Percentiles rank a stretch among this genome's conserved stretches.
phyloP scores from a whole-genome alignment of 2,888 invertebrate species.

The Parthenolecanium corni region DNA sequence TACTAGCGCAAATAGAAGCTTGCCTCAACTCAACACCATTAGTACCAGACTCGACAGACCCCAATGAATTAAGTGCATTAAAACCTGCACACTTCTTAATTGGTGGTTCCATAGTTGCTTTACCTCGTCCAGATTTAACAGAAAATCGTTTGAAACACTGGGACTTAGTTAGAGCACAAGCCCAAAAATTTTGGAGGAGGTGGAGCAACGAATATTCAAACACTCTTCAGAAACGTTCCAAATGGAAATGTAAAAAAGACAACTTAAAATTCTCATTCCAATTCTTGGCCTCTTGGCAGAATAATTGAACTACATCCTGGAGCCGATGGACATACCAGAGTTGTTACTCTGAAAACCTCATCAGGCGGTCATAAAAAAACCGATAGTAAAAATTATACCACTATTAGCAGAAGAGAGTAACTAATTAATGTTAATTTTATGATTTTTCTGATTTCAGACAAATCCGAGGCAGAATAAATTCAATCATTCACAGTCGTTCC shows the following conservation, averaged over 20 bases:
- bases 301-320: constrained; percentile 34
- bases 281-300: constrained; percentile 34
- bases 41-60: constrained; percentile 31
- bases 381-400: no score
- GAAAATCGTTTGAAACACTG: constrained; percentile 29
- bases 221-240: constrained; percentile 29
- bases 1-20: constrained; percentile 33
- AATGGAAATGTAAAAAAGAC: constrained; percentile 9
- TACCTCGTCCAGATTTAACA: constrained; percentile 30
- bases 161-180: constrained; percentile 29
- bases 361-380: no score
- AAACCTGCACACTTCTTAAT: constrained; percentile 35
- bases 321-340: constrained; percentile 34
- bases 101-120: constrained; percentile 29
- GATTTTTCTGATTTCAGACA: no score
- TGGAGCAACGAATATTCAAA: constrained; percentile 34
- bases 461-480: no score
- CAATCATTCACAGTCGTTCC: no score
- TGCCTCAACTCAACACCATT: constrained; percentile 34
- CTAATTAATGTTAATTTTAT: no score
- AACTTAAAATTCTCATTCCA: constrained; percentile 27
- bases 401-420: no score
- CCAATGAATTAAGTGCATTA: constrained; percentile 31
- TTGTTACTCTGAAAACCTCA: constrained; percentile 33
- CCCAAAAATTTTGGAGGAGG: constrained; percentile 32